Percentiles rank a stretch among this genome's conserved stretches.
Conservation (phyloP, 2,113 vertebrate species). For the Setophaga kirtlandii region DNA sequence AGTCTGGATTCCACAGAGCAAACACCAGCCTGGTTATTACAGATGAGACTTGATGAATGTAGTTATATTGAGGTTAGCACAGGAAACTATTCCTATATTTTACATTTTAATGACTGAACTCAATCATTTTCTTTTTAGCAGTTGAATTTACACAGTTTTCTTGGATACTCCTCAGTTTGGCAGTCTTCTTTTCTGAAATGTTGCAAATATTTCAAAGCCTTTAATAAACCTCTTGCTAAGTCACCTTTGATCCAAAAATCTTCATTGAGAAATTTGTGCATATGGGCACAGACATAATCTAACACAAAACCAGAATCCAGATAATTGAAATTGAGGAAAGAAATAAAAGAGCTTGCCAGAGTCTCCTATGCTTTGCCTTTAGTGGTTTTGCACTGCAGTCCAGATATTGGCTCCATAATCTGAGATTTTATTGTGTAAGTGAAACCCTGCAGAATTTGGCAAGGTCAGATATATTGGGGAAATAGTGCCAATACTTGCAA, state of each 20-base stretch:
- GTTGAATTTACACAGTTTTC: not conserved
- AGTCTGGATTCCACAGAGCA: not conserved
- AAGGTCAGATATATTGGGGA: not conserved
- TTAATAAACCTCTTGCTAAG: not conserved
- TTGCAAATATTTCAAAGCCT: not conserved
- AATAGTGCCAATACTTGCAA: not conserved
- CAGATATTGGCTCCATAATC: not conserved
- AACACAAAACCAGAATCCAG: not conserved
- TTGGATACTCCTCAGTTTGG: not conserved
- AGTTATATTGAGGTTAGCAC: not conserved
- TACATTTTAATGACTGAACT: not conserved
- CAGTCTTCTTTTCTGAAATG: not conserved
- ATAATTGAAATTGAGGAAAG: not conserved
- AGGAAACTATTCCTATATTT: not conserved
- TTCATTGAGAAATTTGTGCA: not conserved
- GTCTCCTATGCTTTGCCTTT: not conserved
- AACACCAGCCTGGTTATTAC: slow-evolving; percentile 16
- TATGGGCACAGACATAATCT: not conserved
- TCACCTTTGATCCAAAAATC: not conserved
- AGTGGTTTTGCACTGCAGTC: not conserved
- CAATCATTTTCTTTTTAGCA: not conserved
- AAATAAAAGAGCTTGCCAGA: not conserved
- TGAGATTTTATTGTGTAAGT: not conserved
- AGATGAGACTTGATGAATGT: not conserved
- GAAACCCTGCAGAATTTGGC: not conserved